These are phyloP conservation scores for Trilocha varians DNA, from an alignment of 2,888 invertebrate genomes.

Conservation along the genomic window DNA sequence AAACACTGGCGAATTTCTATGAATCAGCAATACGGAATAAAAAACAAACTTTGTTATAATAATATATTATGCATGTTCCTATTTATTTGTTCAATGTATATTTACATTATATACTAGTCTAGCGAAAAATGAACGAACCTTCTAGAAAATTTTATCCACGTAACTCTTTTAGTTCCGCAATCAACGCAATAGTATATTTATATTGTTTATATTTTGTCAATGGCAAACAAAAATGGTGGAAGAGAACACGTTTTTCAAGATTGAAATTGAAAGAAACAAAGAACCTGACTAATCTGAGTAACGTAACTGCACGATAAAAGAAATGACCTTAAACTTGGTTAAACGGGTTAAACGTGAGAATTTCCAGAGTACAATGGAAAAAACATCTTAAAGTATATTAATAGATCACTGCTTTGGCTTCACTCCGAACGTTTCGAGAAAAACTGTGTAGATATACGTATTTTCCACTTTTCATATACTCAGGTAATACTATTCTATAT, in stretches of 20 bases:
- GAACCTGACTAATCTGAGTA: too few species aligned
- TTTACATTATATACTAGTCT: neutral
- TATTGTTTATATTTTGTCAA: too few species aligned
- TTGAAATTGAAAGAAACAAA: too few species aligned
- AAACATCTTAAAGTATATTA: constrained; percentile 29
- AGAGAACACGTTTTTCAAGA: neutral
- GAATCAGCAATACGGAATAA: too few species aligned
- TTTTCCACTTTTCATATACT: neutral
- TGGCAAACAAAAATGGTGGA: too few species aligned
- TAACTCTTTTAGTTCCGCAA: neutral
- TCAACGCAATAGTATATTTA: too few species aligned
- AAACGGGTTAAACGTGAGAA: constrained; percentile 10
- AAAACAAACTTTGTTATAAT: too few species aligned
- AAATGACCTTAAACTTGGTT: constrained; percentile 24
- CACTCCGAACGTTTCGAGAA: constrained; percentile 29
- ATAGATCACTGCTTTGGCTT: constrained; percentile 37
- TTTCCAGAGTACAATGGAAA: neutral
- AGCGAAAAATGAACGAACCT: neutral
- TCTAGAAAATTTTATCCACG: neutral
- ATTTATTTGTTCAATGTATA: too few species aligned
- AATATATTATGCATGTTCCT: too few species aligned
- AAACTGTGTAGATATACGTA: constrained; percentile 13
- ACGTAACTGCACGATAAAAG: neutral
- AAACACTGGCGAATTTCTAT: too few species aligned
- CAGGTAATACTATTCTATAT: too few species aligned